A percentile compares a stretch with the other conserved stretches of the same genome.
Evolutionary conservation across 2,113 vertebrate species (phyloP).

Genomic region (Heteronetta atricapilla): DNA sequence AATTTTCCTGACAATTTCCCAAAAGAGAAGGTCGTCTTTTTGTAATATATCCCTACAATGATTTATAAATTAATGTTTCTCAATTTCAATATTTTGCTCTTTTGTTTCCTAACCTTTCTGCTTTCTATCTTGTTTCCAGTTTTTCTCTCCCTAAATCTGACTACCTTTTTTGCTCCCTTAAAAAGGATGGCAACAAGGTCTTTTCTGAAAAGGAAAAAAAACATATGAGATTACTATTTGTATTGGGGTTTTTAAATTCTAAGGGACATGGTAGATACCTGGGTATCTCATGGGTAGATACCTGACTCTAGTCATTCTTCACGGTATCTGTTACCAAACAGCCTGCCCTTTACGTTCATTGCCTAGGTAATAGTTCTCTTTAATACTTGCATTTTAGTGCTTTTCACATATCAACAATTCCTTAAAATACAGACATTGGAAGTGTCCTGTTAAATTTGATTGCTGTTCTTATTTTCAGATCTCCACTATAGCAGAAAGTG

Average conservation of each 20-base stretch:
- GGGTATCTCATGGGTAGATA: background rate
- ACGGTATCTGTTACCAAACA: background rate
- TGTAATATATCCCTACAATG: background rate
- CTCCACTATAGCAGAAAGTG: slow-evolving; percentile 95
- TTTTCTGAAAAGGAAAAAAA: background rate
- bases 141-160: background rate
- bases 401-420: background rate
- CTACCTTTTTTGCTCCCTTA: background rate
- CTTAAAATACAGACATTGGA: background rate
- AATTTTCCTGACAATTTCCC: background rate
- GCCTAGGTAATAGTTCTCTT: background rate
- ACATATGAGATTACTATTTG: background rate
- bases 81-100: background rate
- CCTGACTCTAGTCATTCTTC: background rate
- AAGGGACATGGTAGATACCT: background rate
- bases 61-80: background rate
- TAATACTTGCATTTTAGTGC: background rate
- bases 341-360: background rate
- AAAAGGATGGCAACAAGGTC: background rate
- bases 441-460: slow-evolving; percentile 28
- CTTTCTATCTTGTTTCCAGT: background rate
- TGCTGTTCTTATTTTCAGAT: slow-evolving; percentile 84
- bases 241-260: background rate
- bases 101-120: background rate
- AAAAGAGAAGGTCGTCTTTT: background rate